Conservation (phyloP, 2,113 vertebrate species). For the Proteles cristata region DNA sequence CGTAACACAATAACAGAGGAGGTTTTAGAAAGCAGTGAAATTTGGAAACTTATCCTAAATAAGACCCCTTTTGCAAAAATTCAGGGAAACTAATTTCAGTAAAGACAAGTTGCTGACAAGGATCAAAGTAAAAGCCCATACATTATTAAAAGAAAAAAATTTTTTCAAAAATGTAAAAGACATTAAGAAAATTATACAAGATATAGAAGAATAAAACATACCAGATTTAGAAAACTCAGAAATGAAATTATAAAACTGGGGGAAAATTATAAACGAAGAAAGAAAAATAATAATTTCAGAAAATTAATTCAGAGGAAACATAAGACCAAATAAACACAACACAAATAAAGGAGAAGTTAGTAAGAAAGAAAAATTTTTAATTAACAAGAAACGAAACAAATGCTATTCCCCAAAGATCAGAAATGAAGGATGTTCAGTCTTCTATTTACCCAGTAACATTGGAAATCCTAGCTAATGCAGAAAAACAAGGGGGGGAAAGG, state of each 20-base stretch:
- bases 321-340: not conserved
- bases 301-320: constrained; percentile 32
- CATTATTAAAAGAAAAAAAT: not conserved
- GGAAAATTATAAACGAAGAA: not conserved
- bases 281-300: constrained; percentile 13
- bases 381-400: not conserved
- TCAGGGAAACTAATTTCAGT: constrained; percentile 8
- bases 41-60: constrained; percentile 8
- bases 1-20: not conserved
- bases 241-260: not conserved
- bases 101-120: constrained; percentile 12
- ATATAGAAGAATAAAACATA: not conserved
- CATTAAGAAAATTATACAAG: not conserved
- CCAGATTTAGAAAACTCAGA: not conserved
- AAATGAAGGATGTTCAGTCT: not conserved
- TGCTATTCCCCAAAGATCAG: not conserved
- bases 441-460: not conserved
- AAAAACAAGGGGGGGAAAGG: not conserved
- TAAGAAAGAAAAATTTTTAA: not conserved
- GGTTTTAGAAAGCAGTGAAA: not conserved
- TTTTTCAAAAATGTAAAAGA: not conserved
- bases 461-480: not conserved
- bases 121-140: constrained; percentile 11
- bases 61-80: not conserved
- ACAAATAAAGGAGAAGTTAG: not conserved